Percentiles rank a stretch among this genome's conserved stretches.
Conservation (phyloP, 2,113 vertebrate species). For the Macheiramphus alcinus region DNA sequence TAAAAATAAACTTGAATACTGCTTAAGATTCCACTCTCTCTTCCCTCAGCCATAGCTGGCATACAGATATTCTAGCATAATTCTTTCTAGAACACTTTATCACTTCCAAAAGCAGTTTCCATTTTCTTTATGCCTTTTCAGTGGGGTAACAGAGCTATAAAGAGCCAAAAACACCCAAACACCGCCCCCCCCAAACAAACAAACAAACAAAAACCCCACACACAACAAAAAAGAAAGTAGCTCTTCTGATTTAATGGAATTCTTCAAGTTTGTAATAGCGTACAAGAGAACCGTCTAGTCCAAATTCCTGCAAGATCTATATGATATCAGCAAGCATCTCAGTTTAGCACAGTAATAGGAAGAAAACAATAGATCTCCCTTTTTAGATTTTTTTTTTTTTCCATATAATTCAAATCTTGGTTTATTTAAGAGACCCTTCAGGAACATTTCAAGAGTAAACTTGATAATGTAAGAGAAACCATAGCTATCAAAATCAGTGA, state of each 20-base stretch:
- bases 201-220: no score
- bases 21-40: not conserved
- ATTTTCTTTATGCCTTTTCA: not conserved
- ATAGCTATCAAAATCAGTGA: not conserved
- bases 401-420: not conserved
- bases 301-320: not conserved
- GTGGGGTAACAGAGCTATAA: not conserved
- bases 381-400: not conserved
- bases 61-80: not conserved
- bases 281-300: not conserved
- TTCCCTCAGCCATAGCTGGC: not conserved
- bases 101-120: not conserved
- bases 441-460: not conserved
- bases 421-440: not conserved
- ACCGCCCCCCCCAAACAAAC: rapidly evolving
- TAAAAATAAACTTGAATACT: not conserved
- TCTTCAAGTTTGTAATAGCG: not conserved
- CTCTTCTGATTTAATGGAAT: not conserved
- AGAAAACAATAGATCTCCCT: not conserved
- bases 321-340: not conserved
- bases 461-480: not conserved
- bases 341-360: not conserved
- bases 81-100: not conserved
- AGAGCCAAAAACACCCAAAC: not conserved
- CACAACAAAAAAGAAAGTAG: no score